Conservation (phyloP, 2,888 invertebrate genomes). For the Aromia moschata region DNA sequence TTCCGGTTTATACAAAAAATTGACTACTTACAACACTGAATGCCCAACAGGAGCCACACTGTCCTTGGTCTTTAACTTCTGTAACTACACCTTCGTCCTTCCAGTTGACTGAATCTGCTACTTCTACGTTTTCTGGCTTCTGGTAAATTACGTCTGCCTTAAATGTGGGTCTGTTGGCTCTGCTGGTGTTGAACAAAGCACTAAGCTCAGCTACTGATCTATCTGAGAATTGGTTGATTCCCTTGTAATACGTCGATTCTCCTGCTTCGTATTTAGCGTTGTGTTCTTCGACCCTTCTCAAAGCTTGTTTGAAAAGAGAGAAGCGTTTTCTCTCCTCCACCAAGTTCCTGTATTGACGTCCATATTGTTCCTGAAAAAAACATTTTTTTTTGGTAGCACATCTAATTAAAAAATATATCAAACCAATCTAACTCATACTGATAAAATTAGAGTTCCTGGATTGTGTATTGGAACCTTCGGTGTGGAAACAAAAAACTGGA, state of each 20-base stretch:
- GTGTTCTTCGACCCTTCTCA: conserved; percentile 38
- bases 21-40: conserved; percentile 11
- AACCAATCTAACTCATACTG: no score
- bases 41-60: conserved; percentile 32
- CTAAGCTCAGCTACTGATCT: conserved; percentile 36
- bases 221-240: conserved; percentile 36
- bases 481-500: no score
- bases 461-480: no score
- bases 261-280: conserved; percentile 36
- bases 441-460: no score
- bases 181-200: conserved; percentile 6
- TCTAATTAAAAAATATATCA: not conserved
- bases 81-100: not conserved
- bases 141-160: not conserved
- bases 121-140: not conserved
- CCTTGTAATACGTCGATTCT: conserved; percentile 32
- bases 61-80: not conserved
- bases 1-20: no score
- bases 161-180: not conserved
- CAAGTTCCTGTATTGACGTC: conserved; percentile 4
- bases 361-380: conserved; percentile 1
- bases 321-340: conserved; percentile 34
- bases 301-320: conserved; percentile 30
- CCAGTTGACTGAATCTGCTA: not conserved
- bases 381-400: not conserved